These are phyloP conservation scores for Oncorhynchus kisutch DNA, from an alignment of 2,113 vertebrate genomes.

Conservation along the genomic window DNA sequence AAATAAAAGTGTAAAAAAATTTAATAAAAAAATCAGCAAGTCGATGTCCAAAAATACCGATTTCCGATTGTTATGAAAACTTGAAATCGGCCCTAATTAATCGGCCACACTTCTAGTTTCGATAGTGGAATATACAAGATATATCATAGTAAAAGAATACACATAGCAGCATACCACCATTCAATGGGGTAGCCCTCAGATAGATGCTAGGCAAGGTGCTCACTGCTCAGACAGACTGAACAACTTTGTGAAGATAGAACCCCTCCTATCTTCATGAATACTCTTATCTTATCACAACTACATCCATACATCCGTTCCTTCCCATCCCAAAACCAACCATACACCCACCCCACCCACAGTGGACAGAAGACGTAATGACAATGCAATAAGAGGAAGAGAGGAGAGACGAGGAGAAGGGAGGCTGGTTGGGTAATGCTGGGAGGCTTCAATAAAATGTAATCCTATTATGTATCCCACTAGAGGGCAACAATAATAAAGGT, in stretches of 20 bases:
- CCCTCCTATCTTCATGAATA: background rate
- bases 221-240: background rate
- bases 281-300: conserved; percentile 11
- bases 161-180: background rate
- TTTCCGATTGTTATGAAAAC: too few relatives aligned
- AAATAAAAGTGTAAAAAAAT: too few relatives aligned
- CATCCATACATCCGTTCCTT: too few relatives aligned
- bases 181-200: too few relatives aligned
- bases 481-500: conserved; percentile 82
- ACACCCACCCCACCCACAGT: conserved; percentile 34
- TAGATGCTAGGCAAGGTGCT: background rate
- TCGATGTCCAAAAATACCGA: too few relatives aligned
- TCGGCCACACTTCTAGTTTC: background rate
- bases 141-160: background rate
- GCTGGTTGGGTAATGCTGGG: conserved; percentile 69
- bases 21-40: too few relatives aligned
- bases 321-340: conserved; percentile 8
- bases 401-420: conserved; percentile 51
- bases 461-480: conserved; percentile 79
- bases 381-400: conserved; percentile 57
- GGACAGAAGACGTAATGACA: conserved; percentile 34
- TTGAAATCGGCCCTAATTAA: too few relatives aligned
- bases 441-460: conserved; percentile 83
- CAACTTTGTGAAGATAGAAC: too few relatives aligned
- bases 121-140: background rate